Base-by-base conservation (phyloP, 2,888 invertebrate species). In the Leptothorax acervorum region DNA sequence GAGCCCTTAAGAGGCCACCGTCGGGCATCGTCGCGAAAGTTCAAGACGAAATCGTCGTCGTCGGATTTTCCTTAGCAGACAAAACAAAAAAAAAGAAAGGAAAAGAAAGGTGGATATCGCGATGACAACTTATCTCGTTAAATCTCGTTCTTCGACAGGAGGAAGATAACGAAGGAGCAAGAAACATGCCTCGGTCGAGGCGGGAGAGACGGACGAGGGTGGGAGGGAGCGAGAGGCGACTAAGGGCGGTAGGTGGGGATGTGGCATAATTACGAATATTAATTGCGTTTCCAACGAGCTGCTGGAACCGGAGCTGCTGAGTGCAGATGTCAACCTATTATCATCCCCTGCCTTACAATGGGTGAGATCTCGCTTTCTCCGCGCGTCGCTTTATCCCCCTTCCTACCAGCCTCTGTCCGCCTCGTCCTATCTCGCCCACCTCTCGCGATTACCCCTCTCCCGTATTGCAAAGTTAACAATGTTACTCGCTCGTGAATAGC, bases 291-390 rank as follows among this genome's bases (percentile, higher is more conserved):
- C 91, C 92, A 91, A 91, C 91, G 91, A 91, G 91, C 91, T 89
- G 89, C 90, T 88, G 92, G 91, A 91, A 91, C 91, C 89, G 89
- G 92, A 92, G 91, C 91, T 92, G 94, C 92, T 94, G 93, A 93
- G 94, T 94, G 94, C 94, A 94, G 94, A 94, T 95, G 94, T 94
- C 94, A 94, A 94, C 93, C 94, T 93, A 94, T 94, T 95, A 95
- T 94, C 94, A 94, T 94, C 92, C 92, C 88, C 89, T 92, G 91
- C 89, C 90, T 90, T 92, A 91, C 92, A 92, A 91, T 91, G 90
- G 91, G 90, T 85, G 91, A 93, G 90, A 92, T 91, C 92, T 90
- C 88, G 89, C 91, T 91, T 89, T 90, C 92, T 91, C 90, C 89
- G 86, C 86, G 86, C 85, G 23, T 23, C 91, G 89, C 90, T 92